A percentile compares a stretch with the other conserved stretches of the same genome.
These are phyloP conservation scores for Chrysomallon squamiferum DNA, from an alignment of 1,140 invertebrate species.

Conservation along the genomic window DNA sequence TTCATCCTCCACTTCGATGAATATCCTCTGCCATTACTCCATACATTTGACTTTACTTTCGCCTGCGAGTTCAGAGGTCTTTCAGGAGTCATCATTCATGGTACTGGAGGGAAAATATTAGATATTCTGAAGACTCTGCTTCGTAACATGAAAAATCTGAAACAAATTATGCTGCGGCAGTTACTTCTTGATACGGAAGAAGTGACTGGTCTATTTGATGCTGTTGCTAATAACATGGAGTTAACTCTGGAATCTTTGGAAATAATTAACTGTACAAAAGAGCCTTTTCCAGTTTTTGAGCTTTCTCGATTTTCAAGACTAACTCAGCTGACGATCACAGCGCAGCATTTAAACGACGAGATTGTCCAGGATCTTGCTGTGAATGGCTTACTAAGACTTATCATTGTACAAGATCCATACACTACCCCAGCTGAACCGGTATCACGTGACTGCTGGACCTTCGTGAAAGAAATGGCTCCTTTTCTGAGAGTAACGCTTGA, in stretches of 20 bases:
- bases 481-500: constrained; percentile 41
- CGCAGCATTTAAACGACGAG: constrained; percentile 83
- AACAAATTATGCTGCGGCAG: constrained; percentile 76
- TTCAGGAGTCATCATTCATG: constrained; percentile 67
- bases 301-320: constrained; percentile 78
- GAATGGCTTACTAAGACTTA: constrained; percentile 72
- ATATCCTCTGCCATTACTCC: constrained; percentile 52
- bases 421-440: constrained; percentile 44
- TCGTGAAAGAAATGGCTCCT: constrained; percentile 43
- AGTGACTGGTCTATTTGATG: constrained; percentile 72
- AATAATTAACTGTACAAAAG: constrained; percentile 79
- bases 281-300: constrained; percentile 75
- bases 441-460: constrained; percentile 40
- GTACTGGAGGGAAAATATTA: constrained; percentile 74
- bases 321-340: constrained; percentile 76
- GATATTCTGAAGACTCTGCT: constrained; percentile 67
- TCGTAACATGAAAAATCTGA: constrained; percentile 72
- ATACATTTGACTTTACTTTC: constrained; percentile 75
- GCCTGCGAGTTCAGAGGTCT: constrained; percentile 71
- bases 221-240: constrained; percentile 70
- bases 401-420: constrained; percentile 81
- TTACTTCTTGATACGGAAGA: constrained; percentile 74
- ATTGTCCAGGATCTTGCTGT: constrained; percentile 65
- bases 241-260: constrained; percentile 72
- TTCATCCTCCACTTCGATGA: constrained; percentile 47